Base-by-base conservation (phyloP, 2,797 vertebrate genomes). In the Clamator glandarius region DNA sequence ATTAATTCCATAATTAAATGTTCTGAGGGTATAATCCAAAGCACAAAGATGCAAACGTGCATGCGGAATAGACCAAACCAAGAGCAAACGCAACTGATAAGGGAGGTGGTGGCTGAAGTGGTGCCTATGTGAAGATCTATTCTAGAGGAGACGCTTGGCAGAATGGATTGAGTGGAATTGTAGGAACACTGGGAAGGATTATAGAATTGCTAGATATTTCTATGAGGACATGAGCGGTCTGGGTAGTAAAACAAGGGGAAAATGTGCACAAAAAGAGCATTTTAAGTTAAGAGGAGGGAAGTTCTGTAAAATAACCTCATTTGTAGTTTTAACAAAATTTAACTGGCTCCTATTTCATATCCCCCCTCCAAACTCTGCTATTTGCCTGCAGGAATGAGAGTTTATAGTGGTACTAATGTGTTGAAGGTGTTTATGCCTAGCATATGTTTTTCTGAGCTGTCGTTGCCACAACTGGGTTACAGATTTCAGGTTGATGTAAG, bases 361-460 rank as follows among this genome's bases (percentile, higher is more conserved):
- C n/a, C n/a, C n/a, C n/a, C n/a, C n/a, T n/a, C n/a, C 20, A 35
- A 11, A 5, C 2, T 1, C 0, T 7, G n/a, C n/a, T n/a, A 0
- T 2, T n/a, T 57, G 54, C 31, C 2, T 1, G 28, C 36, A 48
- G 77, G 23, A 2, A 33, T 11, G 41, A 8, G 57, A 57, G 58
- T 54, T 59, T 0, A 0, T 0, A 0, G 12, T 24, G 67, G 36
- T 7, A 6, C 17, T 76, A 31, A 18, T 5, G 0, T 1, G 5
- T 4, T 23, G 33, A 14, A 61, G 44, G 11, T 8, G n/a, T 29
- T 24, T 9, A 26, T 76, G 31, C 4, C 44, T 19, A 26, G 12
- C 31, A 14, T 8, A 7, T 39, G 25, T 26, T 61, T 8, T 24
- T 3, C 36, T 41, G 41, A 24, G 63, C 58, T 66, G 36, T 2